Evolutionary conservation across 2,888 invertebrate species (phyloP), one percentile per base, ranked within the genome.

Genomic region (Cephus nigrinus): DNA sequence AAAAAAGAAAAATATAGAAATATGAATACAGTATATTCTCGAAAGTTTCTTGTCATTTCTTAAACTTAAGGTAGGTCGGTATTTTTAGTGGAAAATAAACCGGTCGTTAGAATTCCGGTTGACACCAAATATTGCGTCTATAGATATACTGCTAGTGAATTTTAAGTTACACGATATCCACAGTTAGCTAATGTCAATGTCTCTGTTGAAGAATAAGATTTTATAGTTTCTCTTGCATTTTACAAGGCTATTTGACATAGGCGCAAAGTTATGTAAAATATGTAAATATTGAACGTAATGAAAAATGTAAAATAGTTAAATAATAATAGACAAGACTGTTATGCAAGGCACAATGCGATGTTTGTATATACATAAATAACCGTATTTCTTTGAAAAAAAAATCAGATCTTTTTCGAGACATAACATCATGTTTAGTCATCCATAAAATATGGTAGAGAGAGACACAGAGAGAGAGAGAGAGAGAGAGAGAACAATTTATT

Each of bases 21-120:
- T 11, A 31, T 4, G 31, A 69, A n/a, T 69, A 36, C 40, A 77
- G 69, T 75, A 73, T 74, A 69, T 30, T 55, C 74, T 72, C 23
- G 23, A 55, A 55, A 55, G 55, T 23, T 9, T 55, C 23, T 1
- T 9, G 55, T 55, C 55, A 55, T 55, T 23, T 23, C 23, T 55
- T 55, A 23, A 9, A 55, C 23, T 55, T 55, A 55, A 23, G 55
- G 55, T 15, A 55, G 55, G 55, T 55, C 55, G 55, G 55, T 23
- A 23, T 55, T 55, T 23, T 55, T 9, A 23, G 0, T 55, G 1
- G 2, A 55, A 55, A 55, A 23, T 23, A 55, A 55, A 0, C 55
- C 55, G 55, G 55, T 55, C 55, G 23, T 55, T 55, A 55, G 55
- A 23, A 55, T 55, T 55, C 55, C 9, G 55, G 9, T 55, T 55